These are phyloP conservation scores for Oreochromis mossambicus DNA, from an alignment of 2,797 vertebrate genomes.

Conservation along the genomic window DNA sequence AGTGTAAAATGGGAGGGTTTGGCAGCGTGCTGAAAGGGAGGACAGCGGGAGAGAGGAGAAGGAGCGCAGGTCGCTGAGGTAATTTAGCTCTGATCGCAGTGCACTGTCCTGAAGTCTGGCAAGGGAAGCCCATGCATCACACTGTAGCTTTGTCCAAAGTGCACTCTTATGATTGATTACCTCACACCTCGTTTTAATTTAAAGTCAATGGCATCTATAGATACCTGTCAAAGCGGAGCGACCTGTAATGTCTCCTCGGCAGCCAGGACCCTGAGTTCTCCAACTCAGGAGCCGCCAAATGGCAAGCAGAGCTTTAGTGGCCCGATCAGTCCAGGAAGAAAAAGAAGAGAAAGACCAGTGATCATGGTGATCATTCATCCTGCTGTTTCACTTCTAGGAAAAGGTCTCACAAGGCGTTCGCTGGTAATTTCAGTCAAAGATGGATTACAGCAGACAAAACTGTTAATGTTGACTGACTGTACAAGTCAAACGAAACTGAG, in stretches of 20 bases:
- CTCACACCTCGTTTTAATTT: conserved; percentile 63
- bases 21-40: conserved; percentile 26
- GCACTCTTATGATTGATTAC: conserved; percentile 69
- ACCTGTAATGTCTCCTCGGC: conserved; percentile 50
- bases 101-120: conserved; percentile 12
- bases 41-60: conserved; percentile 22
- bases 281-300: neutral
- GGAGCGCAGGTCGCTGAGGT: conserved; percentile 42
- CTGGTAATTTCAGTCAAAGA: conserved; percentile 41
- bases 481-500: neutral
- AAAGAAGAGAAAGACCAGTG: neutral
- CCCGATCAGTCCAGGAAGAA: conserved; percentile 4
- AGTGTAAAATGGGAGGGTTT: conserved; percentile 57
- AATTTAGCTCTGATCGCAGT: conserved; percentile 61
- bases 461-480: neutral
- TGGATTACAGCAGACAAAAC: conserved; percentile 27
- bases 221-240: conserved; percentile 67
- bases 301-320: neutral
- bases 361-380: conserved; percentile 49
- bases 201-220: conserved; percentile 71
- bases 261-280: conserved; percentile 5
- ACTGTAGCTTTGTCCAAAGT: conserved; percentile 35
- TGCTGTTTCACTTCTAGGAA: conserved; percentile 42
- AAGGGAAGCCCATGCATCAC: conserved; percentile 66
- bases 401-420: conserved; percentile 39